These are phyloP conservation scores for Seriola rivoliana DNA, from an alignment of 2,113 vertebrate species.

Conservation along the genomic window DNA sequence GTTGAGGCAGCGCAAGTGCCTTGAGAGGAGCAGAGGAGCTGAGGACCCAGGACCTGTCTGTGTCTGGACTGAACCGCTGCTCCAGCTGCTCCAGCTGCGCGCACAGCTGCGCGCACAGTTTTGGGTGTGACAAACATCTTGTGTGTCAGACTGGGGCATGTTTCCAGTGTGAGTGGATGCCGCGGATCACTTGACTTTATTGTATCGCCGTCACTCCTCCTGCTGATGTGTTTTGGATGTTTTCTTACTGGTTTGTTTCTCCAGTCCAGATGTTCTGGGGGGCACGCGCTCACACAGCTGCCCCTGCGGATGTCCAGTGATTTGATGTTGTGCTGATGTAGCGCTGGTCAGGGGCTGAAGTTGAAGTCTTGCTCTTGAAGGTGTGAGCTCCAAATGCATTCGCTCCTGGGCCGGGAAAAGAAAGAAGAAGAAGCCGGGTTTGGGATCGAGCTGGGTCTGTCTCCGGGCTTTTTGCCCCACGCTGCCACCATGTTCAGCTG, in stretches of 20 bases:
- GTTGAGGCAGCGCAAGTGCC: slow-evolving; percentile 11
- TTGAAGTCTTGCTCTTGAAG: slow-evolving; percentile 65
- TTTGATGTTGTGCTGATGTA: slow-evolving; percentile 45
- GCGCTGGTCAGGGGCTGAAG: slow-evolving; percentile 56
- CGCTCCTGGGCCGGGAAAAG: slow-evolving; percentile 86
- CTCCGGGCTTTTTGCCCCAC: slow-evolving; percentile 80
- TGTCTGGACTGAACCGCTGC: neutral
- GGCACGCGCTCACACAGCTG: neutral
- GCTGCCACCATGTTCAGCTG: slow-evolving; percentile 90
- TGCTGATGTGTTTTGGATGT: slow-evolving; percentile 30
- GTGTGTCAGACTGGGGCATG: slow-evolving; percentile 29
- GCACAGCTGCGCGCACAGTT: slow-evolving; percentile 58
- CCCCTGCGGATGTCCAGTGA: slow-evolving; percentile 31
- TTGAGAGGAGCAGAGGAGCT: neutral
- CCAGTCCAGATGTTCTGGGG: slow-evolving; percentile 62
- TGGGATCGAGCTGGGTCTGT: slow-evolving; percentile 76
- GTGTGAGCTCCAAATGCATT: slow-evolving; percentile 86
- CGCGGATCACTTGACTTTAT: slow-evolving; percentile 55
- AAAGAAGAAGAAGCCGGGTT: slow-evolving; percentile 84
- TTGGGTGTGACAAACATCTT: slow-evolving; percentile 75
- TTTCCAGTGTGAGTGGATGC: slow-evolving; percentile 15
- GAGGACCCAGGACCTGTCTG: neutral
- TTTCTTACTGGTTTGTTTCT: neutral
- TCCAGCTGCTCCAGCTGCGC: slow-evolving; percentile 1
- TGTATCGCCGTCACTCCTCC: neutral